Conservation (phyloP, 2,797 vertebrate genomes). For the Synaphobranchus kaupii region DNA sequence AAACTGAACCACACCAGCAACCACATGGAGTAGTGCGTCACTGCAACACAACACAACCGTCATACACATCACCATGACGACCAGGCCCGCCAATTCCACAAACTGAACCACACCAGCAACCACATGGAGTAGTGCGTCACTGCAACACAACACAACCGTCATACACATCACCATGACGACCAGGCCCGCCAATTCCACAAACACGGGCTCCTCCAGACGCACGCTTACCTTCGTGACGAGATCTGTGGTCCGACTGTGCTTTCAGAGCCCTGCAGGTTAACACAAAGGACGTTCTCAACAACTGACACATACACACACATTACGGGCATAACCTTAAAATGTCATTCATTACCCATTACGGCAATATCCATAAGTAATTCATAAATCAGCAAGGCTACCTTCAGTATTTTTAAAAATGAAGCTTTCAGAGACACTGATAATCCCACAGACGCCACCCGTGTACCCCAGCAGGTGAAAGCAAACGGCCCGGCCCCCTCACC, state of each 20-base stretch:
- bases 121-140: slow-evolving; percentile 99
- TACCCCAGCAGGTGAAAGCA: neutral
- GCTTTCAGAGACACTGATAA: neutral
- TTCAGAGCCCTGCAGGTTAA: slow-evolving; percentile 82
- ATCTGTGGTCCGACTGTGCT: slow-evolving; percentile 95
- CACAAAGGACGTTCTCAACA: neutral
- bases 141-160: slow-evolving; percentile 57
- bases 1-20: slow-evolving; percentile 88
- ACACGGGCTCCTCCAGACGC: neutral
- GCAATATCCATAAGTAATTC: neutral
- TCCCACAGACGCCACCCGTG: neutral
- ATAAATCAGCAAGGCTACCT: neutral
- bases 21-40: slow-evolving; percentile 99
- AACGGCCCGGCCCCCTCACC: slow-evolving; percentile 62
- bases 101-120: slow-evolving; percentile 92
- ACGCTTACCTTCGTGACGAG: slow-evolving; percentile 91
- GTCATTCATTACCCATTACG: neutral
- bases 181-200: neutral
- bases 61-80: neutral
- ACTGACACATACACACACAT: too few relatives aligned
- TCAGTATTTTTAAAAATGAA: neutral
- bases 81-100: neutral
- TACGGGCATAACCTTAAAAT: too few relatives aligned
- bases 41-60: slow-evolving; percentile 59
- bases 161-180: too few relatives aligned